A percentile compares a stretch with the other conserved stretches of the same genome.
phyloP scores from a whole-genome alignment of 1,140 invertebrate genomes.

The Bombus sylvicola region DNA sequence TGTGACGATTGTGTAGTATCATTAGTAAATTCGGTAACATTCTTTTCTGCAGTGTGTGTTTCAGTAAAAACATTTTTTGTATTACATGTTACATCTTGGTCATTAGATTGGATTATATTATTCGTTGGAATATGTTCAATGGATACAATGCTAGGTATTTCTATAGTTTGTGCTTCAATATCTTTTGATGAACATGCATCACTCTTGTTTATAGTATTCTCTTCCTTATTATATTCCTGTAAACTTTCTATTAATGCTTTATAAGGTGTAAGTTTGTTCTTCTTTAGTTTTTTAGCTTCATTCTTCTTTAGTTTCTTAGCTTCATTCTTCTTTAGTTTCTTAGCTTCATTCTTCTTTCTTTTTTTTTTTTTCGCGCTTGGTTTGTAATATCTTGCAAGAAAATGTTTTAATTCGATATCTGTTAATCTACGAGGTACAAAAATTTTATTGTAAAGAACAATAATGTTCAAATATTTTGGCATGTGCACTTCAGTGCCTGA shows the following conservation, averaged over 20 bases:
- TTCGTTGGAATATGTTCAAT: not conserved
- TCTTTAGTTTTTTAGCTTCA: not conserved
- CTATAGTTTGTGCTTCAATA: not conserved
- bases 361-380: not conserved
- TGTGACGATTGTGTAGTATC: not conserved
- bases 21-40: not conserved
- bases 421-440: slow-evolving; percentile 56
- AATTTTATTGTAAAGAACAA: slow-evolving; percentile 58
- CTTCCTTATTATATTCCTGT: not conserved
- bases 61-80: not conserved
- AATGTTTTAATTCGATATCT: not conserved
- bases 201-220: not conserved
- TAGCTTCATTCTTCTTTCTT: not conserved
- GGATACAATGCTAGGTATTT: not conserved
- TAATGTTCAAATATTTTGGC: slow-evolving; percentile 21
- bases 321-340: not conserved
- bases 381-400: not conserved
- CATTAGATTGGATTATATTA: not conserved
- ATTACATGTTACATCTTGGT: not conserved
- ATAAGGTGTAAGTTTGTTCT: not conserved
- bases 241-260: not conserved
- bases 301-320: not conserved
- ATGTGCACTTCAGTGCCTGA: rapidly evolving
- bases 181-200: not conserved
- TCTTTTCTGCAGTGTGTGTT: not conserved